These are phyloP conservation scores for Notospermus geniculatus DNA, from an alignment of 1,140 invertebrate species.

Conservation along the genomic window DNA sequence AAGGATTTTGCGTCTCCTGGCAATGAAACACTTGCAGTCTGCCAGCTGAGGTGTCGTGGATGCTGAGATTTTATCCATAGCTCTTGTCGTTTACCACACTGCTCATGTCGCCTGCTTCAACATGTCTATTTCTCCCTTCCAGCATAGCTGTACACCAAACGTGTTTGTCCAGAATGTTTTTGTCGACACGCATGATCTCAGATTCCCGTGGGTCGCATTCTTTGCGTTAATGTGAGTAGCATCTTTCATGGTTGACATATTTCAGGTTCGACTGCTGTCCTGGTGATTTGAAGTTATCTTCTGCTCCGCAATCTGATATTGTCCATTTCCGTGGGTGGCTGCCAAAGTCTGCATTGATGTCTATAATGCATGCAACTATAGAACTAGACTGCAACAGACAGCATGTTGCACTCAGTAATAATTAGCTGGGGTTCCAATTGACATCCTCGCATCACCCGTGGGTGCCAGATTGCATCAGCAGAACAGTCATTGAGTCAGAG, in stretches of 20 bases:
- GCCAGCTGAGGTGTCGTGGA: neutral
- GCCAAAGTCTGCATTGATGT: too few relatives aligned
- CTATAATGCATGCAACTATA: too few relatives aligned
- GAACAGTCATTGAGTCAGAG: too few relatives aligned
- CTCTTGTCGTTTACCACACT: neutral
- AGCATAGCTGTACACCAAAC: constrained; percentile 93
- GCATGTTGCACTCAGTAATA: too few relatives aligned
- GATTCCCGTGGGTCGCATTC: constrained; percentile 97
- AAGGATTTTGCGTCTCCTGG: too few relatives aligned
- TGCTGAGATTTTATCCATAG: neutral
- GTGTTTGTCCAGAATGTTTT: constrained; percentile 98
- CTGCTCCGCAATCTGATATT: too few relatives aligned
- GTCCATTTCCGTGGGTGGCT: neutral
- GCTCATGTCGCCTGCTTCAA: neutral
- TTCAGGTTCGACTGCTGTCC: neutral
- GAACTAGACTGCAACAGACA: too few relatives aligned
- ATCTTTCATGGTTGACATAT: neutral
- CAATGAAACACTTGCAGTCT: neutral
- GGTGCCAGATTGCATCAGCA: too few relatives aligned
- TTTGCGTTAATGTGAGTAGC: constrained; percentile 67
- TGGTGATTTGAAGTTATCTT: too few relatives aligned
- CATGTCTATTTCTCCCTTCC: constrained; percentile 45
- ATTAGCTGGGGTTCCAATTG: too few relatives aligned
- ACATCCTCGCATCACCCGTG: too few relatives aligned
- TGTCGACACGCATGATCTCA: constrained; percentile 93